A percentile compares a stretch with the other conserved stretches of the same genome.
phyloP scores from a whole-genome alignment of 1,140 invertebrate species.

The Kradibia gibbosae region DNA sequence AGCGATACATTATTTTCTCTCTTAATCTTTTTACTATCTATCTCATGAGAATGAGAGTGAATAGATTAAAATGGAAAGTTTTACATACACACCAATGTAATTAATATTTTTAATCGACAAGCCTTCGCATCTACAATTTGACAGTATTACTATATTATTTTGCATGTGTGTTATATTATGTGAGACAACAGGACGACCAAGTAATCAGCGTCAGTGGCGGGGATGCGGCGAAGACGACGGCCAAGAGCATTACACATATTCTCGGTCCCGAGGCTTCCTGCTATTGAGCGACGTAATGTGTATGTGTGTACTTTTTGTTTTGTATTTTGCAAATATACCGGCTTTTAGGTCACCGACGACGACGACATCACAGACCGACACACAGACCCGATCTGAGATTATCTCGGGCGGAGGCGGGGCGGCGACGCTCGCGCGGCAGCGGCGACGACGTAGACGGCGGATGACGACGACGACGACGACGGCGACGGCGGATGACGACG shows the following conservation, averaged over 20 bases:
- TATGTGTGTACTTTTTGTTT: no score
- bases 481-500: constrained; percentile 56
- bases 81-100: background rate
- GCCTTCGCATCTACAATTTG: constrained; percentile 66
- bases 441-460: constrained; percentile 40
- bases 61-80: background rate
- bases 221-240: constrained; percentile 31
- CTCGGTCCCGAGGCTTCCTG: constrained; percentile 72
- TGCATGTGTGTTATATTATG: constrained; percentile 20
- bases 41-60: no score
- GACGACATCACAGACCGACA: constrained; percentile 57
- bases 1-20: background rate
- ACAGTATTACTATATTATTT: constrained; percentile 54
- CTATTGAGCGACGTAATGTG: constrained; percentile 53
- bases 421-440: constrained; percentile 46
- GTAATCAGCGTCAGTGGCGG: constrained; percentile 3
- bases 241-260: constrained; percentile 55
- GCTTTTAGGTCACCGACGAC: constrained; percentile 51
- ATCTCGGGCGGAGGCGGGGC: constrained; percentile 44
- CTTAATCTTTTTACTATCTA: background rate
- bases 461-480: constrained; percentile 56
- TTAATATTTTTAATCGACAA: constrained; percentile 53
- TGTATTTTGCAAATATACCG: constrained; percentile 40
- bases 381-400: constrained; percentile 66
- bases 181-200: constrained; percentile 35